Percentiles rank a stretch among this genome's conserved stretches.
phyloP scores from a whole-genome alignment of 2,113 vertebrate genomes.

The Thamnaconus septentrionalis region DNA sequence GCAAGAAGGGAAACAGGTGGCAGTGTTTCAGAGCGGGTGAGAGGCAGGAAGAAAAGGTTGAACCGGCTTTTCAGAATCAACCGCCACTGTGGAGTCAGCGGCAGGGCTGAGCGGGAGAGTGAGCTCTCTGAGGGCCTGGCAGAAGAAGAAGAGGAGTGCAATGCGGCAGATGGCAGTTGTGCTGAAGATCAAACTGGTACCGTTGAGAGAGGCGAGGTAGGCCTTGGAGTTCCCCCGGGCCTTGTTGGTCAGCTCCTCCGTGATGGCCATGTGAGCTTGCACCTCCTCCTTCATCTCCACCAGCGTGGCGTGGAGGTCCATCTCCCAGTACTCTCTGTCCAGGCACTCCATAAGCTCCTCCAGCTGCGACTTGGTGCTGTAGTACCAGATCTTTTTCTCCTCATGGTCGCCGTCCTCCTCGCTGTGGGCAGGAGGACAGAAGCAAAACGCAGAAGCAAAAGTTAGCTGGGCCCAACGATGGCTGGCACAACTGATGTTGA shows the following conservation, averaged over 20 bases:
- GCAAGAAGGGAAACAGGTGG: neutral
- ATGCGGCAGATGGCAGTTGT: too few species aligned
- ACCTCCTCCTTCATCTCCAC: constrained; percentile 93
- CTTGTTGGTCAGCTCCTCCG: constrained; percentile 94
- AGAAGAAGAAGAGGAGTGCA: too few species aligned
- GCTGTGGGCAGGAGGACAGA: constrained; percentile 49
- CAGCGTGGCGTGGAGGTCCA: constrained; percentile 86
- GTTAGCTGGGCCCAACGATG: too few species aligned
- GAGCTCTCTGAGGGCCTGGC: too few species aligned
- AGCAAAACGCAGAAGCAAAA: neutral
- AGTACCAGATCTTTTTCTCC: constrained; percentile 96
- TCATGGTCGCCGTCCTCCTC: constrained; percentile 93
- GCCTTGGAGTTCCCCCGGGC: constrained; percentile 89
- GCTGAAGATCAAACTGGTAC: constrained; percentile 60
- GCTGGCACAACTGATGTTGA: too few species aligned
- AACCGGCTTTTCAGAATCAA: constrained; percentile 7
- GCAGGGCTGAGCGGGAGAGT: too few species aligned
- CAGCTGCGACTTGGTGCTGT: constrained; percentile 91
- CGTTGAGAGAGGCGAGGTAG: constrained; percentile 90
- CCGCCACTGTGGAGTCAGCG: constrained; percentile 2
- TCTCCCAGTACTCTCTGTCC: constrained; percentile 94
- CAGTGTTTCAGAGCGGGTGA: neutral
- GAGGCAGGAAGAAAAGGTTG: constrained; percentile 13
- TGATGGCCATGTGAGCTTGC: constrained; percentile 92
- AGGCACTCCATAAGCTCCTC: constrained; percentile 85